Base-by-base conservation (phyloP, 2,888 invertebrate species). In the Epirrhoe tristata region DNA sequence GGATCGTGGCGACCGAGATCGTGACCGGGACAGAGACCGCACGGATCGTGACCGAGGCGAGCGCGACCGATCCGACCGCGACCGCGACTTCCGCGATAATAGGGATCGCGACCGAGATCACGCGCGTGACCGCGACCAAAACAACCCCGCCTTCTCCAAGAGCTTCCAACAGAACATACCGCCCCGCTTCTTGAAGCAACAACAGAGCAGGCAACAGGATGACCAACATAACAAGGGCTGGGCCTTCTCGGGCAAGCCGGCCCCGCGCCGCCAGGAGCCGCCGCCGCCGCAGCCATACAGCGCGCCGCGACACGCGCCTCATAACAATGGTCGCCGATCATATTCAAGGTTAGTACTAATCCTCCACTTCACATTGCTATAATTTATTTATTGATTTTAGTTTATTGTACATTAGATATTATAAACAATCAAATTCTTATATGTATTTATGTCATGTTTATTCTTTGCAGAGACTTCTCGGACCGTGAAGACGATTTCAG, bases 151-250 rank as follows among this genome's bases (percentile, higher is more conserved):
- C 34, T 97, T 96, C 83, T 96, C 96, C 6, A 95, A 96, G 78
- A 95, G 96, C 73, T 97, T 97, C 88, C 97, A 97, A 86, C 96
- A 95, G 58, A 96, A 97, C 89, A 94, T 98, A 80, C 98, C 98
- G 61, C 98, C 98, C 14, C 94, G 98, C 66, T 97, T 98, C 87
- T 95, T 96, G 78, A 96, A 96, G 78, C 96, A 97, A 79, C 97
- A 97, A 77, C 95, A 95, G 72, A 95, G 90, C 72, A 82, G 93
- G 57, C 89, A 90, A 65, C 89, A 93, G 75, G 94, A 89, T 12
- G 93, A 72, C 39, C 72, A 69, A 10, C 90, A 85, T 65, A 84
- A 91, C 65, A 93, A 91, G 78, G 89, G 87, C 39, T 93, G 93
- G 93, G 87, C 93, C 16, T 93, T 91, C 75, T 69, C 88, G 1